phyloP scores from a whole-genome alignment of 2,113 vertebrate species.

The Eidolon helvum region DNA sequence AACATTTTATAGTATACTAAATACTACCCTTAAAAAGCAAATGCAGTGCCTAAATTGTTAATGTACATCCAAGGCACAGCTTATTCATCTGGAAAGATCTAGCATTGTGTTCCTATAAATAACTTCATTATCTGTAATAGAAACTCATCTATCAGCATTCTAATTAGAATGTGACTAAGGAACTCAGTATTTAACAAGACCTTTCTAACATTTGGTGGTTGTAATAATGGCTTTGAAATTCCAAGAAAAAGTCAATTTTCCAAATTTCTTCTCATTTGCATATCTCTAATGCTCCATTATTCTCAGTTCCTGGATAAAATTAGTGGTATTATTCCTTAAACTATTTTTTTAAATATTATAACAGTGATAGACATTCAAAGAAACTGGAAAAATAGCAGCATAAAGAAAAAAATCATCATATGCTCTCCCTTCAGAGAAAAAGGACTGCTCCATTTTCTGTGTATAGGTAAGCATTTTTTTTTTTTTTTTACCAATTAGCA shows the following conservation, averaged over 20 bases:
- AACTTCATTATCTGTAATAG: slow-evolving; percentile 36
- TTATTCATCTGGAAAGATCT: not conserved
- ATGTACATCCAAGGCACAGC: not conserved
- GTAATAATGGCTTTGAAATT: not conserved
- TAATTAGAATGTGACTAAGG: slow-evolving; percentile 48
- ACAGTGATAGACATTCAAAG: not conserved
- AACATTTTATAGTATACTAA: not conserved
- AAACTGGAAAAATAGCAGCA: not conserved
- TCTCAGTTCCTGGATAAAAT: not conserved
- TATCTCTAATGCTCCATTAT: not conserved
- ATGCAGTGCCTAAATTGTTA: not conserved
- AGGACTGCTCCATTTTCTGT: not conserved
- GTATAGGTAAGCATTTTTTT: not conserved
- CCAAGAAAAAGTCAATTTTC: not conserved
- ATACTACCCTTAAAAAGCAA: slow-evolving; percentile 4
- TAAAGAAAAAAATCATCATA: not conserved
- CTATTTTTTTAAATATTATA: not conserved
- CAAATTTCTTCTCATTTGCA: not conserved
- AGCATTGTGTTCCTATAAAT: slow-evolving; percentile 37
- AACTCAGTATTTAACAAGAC: not conserved
- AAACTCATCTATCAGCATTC: slow-evolving; percentile 28
- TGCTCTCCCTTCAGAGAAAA: not conserved
- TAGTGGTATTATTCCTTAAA: not conserved
- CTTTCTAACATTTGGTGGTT: not conserved
- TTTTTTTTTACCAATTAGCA: not conserved